Base-by-base conservation (phyloP, 2,113 vertebrate genomes). In the Megatriorchis doriae region DNA sequence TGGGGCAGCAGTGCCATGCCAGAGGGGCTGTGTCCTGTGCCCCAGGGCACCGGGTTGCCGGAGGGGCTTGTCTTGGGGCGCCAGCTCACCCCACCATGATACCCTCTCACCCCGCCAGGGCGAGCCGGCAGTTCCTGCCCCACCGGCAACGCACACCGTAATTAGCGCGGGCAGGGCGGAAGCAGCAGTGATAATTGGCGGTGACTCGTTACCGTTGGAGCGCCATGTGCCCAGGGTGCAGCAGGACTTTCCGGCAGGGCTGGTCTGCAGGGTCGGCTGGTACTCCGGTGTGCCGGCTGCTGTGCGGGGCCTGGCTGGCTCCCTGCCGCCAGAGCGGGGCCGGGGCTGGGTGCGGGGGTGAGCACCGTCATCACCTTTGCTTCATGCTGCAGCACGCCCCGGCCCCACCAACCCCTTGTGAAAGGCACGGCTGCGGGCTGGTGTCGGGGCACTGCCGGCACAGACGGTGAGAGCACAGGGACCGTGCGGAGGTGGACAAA, bases 81-180 rank as follows among this genome's bases (percentile, higher is more conserved):
- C 26, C 0, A 1, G 34, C 32, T 90, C 8, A 5, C 72, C 43
- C 26, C 62, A 36, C 20, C 75, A 34, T 2, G 3, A 43, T 86
- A 36, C 65, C 50, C 63, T 78, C 7, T 93, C 50, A 96, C 92
- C 85, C n/a, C 6, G 0, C 38, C 2, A 16, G 27, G 80, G 34
- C 3, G 11, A 92, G 77, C 91, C 32, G 2, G 86, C 95, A 77
- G 38, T 94, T 97, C 94, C 95, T 94, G 96, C 75, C 96, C 88
- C 93, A 92, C 88, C 2, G 13, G 80, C 93, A 26, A 53, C 19
- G 0, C 63, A 56, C 71, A 7, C 72, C 7, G 2, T 94, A 97
- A 96, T 97, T 97, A 96, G 25, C 0, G 0, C 4, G 0, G 80
- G 91, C 77, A 91, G 91, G 91, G 94, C 59, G 9, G 93, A 92